phyloP scores from a whole-genome alignment of 2,113 vertebrate species.

The Blennius ocellaris region DNA sequence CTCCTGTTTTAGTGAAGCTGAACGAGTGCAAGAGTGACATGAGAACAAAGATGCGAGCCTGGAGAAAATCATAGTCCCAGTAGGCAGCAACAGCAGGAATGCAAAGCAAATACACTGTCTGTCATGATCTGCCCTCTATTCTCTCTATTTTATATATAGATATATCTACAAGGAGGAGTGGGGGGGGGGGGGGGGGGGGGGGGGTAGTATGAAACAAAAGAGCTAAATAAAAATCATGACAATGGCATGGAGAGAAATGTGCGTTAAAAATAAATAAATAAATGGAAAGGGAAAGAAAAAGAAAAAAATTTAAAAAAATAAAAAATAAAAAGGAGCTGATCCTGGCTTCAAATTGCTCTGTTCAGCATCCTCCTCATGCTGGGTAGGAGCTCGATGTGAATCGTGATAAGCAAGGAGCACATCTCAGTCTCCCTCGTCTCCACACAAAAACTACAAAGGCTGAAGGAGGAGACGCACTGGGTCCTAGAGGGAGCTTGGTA shows the following conservation, averaged over 20 bases:
- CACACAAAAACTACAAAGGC: slow-evolving; percentile 78
- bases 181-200: too few relatives aligned
- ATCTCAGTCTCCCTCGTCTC: slow-evolving; percentile 69
- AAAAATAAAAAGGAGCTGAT: slow-evolving; percentile 17
- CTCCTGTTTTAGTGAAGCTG: slow-evolving; percentile 19
- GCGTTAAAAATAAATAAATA: not conserved
- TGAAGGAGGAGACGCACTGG: slow-evolving; percentile 66
- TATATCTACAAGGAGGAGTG: too few relatives aligned
- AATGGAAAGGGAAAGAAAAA: not conserved
- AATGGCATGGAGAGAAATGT: not conserved
- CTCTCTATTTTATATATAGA: too few relatives aligned
- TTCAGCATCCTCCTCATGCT: slow-evolving; percentile 50
- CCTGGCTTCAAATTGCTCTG: slow-evolving; percentile 34
- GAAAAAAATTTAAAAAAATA: not conserved
- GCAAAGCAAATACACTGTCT: slow-evolving; percentile 31
- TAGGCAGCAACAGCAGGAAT: slow-evolving; percentile 34
- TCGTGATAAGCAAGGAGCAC: slow-evolving; percentile 77
- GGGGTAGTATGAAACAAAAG: not conserved
- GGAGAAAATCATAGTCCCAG: slow-evolving; percentile 50
- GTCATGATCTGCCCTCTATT: slow-evolving; percentile 20
- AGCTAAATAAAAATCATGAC: not conserved
- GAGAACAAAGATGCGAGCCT: slow-evolving; percentile 59
- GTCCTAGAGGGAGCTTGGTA: slow-evolving; percentile 79
- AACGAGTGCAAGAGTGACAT: slow-evolving; percentile 54
- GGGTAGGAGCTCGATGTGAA: slow-evolving; percentile 62